Conservation (phyloP, 1,140 invertebrate species). For the Oncopodura yosiiana region DNA sequence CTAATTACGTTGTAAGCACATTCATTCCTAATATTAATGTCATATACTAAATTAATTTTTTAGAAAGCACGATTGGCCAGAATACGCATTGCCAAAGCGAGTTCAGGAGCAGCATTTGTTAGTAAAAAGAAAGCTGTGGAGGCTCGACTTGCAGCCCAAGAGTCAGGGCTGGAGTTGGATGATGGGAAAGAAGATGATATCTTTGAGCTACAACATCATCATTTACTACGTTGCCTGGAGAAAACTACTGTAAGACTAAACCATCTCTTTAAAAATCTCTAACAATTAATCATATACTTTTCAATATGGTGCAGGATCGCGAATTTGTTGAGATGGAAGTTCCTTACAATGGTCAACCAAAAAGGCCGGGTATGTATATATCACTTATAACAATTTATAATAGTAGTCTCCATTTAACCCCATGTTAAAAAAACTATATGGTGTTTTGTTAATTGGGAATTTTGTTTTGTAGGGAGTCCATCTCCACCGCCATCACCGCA, state of each 20-base stretch:
- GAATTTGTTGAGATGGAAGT: constrained; percentile 94
- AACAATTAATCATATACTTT: no score
- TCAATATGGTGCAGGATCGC: constrained; percentile 84
- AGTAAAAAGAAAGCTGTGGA: constrained; percentile 99
- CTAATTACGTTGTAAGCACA: no score
- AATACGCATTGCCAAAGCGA: constrained; percentile 96
- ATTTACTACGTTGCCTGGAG: constrained; percentile 91
- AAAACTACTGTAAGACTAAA: constrained; percentile 90
- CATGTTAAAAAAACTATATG: constrained; percentile 56
- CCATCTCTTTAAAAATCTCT: not conserved
- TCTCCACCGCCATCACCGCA: constrained; percentile 75
- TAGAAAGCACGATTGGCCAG: constrained; percentile 97
- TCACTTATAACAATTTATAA: constrained; percentile 68
- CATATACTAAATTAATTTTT: no score
- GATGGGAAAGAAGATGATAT: constrained; percentile 91
- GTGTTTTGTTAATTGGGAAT: constrained; percentile 36
- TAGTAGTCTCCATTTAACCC: constrained; percentile 75
- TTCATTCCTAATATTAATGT: no score
- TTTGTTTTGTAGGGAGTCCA: constrained; percentile 56
- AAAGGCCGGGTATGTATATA: no score
- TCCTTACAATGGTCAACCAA: constrained; percentile 82
- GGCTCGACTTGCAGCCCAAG: constrained; percentile 78
- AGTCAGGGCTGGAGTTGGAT: constrained; percentile 77
- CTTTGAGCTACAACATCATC: constrained; percentile 98
- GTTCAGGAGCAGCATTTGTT: constrained; percentile 96